phyloP scores from a whole-genome alignment of 2,888 invertebrate genomes.

The Volucella bombylans region DNA sequence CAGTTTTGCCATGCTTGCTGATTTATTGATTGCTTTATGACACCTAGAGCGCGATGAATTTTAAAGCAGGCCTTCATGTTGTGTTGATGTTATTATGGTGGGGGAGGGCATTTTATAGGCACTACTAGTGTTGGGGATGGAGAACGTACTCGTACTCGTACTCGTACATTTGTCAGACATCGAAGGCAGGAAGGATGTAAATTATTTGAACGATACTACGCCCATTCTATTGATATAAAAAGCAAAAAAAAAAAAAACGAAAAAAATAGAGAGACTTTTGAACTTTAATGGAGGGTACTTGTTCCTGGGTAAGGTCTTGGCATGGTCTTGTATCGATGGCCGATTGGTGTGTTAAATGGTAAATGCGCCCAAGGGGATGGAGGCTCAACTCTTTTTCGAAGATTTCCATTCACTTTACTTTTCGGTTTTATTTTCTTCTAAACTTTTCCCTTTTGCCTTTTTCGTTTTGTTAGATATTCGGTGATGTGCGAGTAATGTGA shows the following conservation, averaged over 20 bases:
- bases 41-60: slow-evolving; percentile 51
- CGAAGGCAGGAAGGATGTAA: slow-evolving; percentile 44
- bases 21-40: slow-evolving; percentile 68
- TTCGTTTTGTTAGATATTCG: no score
- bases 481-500: no score
- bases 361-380: slow-evolving; percentile 37
- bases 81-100: background rate
- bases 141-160: slow-evolving; percentile 9
- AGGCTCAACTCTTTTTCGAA: background rate
- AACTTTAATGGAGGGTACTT: slow-evolving; percentile 42
- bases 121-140: no score
- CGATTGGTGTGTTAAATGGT: slow-evolving; percentile 52
- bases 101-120: background rate
- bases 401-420: no score
- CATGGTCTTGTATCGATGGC: background rate
- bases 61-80: background rate
- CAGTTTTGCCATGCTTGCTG: slow-evolving; percentile 58
- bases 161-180: background rate
- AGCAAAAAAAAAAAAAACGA: background rate
- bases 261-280: slow-evolving; percentile 32
- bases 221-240: slow-evolving; percentile 20
- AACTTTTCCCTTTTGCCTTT: no score
- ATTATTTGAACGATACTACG: slow-evolving; percentile 35
- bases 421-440: no score
- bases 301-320: no score